Percentiles rank a stretch among this genome's conserved stretches.
Evolutionary conservation across 2,888 invertebrate species (phyloP).

Genomic region (Falcaria lacertinaria): DNA sequence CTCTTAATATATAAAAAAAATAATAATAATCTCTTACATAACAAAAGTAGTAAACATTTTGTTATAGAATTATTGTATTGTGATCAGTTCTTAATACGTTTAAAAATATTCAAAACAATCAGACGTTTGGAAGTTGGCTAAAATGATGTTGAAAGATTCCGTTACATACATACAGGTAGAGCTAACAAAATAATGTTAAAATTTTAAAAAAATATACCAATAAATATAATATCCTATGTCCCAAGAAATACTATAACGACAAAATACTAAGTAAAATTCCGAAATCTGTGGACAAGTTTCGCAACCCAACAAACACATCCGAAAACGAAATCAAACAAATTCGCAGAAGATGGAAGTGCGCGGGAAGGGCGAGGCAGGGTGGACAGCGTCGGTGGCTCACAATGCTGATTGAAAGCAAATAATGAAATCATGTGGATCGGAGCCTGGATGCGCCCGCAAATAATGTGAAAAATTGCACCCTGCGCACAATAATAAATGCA

Average conservation of each 20-base stretch:
- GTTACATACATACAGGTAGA: too few species aligned
- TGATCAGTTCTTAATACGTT: too few species aligned
- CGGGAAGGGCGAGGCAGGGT: slow-evolving; percentile 20
- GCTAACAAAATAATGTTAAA: too few species aligned
- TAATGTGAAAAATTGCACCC: slow-evolving; percentile 71
- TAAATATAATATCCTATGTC: too few species aligned
- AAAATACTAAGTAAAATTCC: not conserved
- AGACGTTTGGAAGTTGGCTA: too few species aligned
- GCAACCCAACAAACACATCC: slow-evolving; percentile 43
- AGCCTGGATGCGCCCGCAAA: slow-evolving; percentile 57
- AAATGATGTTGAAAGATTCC: too few species aligned
- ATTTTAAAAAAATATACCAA: too few species aligned
- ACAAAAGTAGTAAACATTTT: too few species aligned
- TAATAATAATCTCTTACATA: too few species aligned
- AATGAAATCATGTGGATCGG: slow-evolving; percentile 75
- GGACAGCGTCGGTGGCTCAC: slow-evolving; percentile 49
- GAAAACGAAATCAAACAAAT: slow-evolving; percentile 77
- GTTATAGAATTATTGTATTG: too few species aligned
- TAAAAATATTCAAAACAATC: too few species aligned
- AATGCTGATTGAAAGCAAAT: slow-evolving; percentile 79
- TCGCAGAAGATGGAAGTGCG: slow-evolving; percentile 48
- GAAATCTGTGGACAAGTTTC: not conserved
- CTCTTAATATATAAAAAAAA: too few species aligned
- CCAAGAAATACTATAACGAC: not conserved
- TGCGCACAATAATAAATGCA: slow-evolving; percentile 51